Conservation (phyloP, 1,140 invertebrate genomes). For the Listronotus bonariensis region DNA sequence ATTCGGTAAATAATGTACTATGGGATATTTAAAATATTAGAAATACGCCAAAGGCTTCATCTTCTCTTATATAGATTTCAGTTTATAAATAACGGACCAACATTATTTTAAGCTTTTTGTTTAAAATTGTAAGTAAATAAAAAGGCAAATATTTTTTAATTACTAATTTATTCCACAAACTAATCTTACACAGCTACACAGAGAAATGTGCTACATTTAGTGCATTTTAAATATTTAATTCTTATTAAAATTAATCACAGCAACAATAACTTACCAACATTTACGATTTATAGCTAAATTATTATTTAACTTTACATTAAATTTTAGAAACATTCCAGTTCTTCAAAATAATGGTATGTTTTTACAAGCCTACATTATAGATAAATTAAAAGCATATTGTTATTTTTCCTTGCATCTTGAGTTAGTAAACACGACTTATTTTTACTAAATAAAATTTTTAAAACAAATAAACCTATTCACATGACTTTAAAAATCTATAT, state of each 20-base stretch:
- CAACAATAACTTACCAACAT: conserved; percentile 56
- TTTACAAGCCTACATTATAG: neutral
- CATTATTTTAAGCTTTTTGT: too few species aligned
- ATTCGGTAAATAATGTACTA: too few species aligned
- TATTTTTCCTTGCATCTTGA: too few species aligned
- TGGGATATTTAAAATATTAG: too few species aligned
- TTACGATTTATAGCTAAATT: conserved; percentile 42
- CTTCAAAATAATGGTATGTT: neutral
- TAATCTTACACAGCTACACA: conserved; percentile 56
- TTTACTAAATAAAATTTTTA: too few species aligned
- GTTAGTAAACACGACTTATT: too few species aligned
- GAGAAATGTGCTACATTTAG: conserved; percentile 48
- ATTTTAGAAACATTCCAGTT: neutral
- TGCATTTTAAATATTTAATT: conserved; percentile 41
- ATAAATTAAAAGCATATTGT: too few species aligned
- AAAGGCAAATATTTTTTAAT: conserved; percentile 15
- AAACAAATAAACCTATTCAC: too few species aligned
- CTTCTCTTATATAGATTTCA: too few species aligned
- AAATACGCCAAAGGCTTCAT: too few species aligned
- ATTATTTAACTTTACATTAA: conserved; percentile 11
- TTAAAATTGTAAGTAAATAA: neutral
- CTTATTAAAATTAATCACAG: conserved; percentile 55
- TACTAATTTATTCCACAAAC: conserved; percentile 47
- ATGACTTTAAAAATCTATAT: too few species aligned
- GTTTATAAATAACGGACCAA: too few species aligned